Base-by-base conservation (phyloP, 2,797 vertebrate genomes). In the Microctenopoma stevenorrisi region DNA sequence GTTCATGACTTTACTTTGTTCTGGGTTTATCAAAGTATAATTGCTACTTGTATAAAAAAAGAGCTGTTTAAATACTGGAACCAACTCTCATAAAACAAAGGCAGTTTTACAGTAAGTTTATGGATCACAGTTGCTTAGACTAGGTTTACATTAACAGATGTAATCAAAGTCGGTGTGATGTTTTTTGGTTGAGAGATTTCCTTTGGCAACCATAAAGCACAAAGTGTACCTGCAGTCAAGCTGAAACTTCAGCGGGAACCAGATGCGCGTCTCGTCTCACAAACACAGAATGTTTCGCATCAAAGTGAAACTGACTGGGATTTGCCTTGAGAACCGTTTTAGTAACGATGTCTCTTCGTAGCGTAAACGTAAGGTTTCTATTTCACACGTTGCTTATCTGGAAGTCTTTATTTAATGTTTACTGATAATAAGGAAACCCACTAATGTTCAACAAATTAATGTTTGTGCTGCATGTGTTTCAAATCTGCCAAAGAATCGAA, bases 251-350 rank as follows among this genome's bases (percentile, higher is more conserved):
- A 60, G 55, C 37, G 43, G 65, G 46, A 76, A 69, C 58, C 59
- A 75, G 70, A 73, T 75, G 80, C 54, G 65, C 22, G 54, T 81
- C 56, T 83, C 68, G 63, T 79, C 67, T 53, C 58, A 33, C 43
- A 62, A 57, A 38, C 26, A 33, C 26, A 33, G 30, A n/a, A 26
- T 49, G 38, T 16, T 25, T 10, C 56, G 30, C 53, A 30, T 59
- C n/a, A n/a, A 35, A 46, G 60, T n/a, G 57, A 61, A 58, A 16
- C 51, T 4, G 52, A n/a, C 51, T 48, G 16, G 15, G 64, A 70
- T 18, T 63, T 25, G n/a, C 40, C 28, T 15, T 40, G 40, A 44
- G 53, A 66, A 54, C 48, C 12, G 37, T 14, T 42, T 50, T 10
- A n/a, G 35, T 40, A 14, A 16, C 35, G 46, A 14, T 44, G 42